Evolutionary conservation across 2,797 vertebrate species (phyloP).

Genomic region (Danio kyathit): DNA sequence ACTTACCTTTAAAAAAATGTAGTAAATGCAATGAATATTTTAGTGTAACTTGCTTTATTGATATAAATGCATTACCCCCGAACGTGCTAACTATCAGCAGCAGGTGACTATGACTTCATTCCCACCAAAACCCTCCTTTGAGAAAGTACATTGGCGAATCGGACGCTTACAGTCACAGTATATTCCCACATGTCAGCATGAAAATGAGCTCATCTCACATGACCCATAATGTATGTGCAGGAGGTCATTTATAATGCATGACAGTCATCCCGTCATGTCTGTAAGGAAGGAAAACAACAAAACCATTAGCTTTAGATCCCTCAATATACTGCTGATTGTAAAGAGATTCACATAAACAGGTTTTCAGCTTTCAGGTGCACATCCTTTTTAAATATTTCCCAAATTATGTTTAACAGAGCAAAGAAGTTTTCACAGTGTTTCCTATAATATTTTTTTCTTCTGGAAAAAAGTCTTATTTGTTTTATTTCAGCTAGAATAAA

Average conservation of each 20-base stretch:
- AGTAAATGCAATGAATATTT: too few relatives aligned
- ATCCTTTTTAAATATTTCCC: too few relatives aligned
- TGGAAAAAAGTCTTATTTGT: too few relatives aligned
- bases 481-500: too few relatives aligned
- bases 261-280: slow-evolving; percentile 23
- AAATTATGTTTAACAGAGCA: too few relatives aligned
- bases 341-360: neutral
- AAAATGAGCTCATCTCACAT: slow-evolving; percentile 45
- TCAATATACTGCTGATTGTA: neutral
- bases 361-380: too few relatives aligned
- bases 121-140: neutral
- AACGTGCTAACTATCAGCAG: neutral
- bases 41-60: too few relatives aligned
- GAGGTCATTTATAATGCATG: slow-evolving; percentile 54
- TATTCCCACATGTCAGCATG: slow-evolving; percentile 41
- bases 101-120: slow-evolving; percentile 43
- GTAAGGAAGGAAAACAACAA: slow-evolving; percentile 1
- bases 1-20: too few relatives aligned
- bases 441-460: too few relatives aligned
- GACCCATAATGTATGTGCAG: slow-evolving; percentile 50
- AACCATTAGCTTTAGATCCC: neutral
- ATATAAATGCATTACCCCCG: too few relatives aligned
- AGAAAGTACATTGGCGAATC: slow-evolving; percentile 27
- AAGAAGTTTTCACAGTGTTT: too few relatives aligned
- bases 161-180: slow-evolving; percentile 22